Evolutionary conservation across 37 sponge, comb jelly and placozoan species (phyloP), one percentile per base, ranked within the genome.

Genomic region (Spongilla lacustris): DNA sequence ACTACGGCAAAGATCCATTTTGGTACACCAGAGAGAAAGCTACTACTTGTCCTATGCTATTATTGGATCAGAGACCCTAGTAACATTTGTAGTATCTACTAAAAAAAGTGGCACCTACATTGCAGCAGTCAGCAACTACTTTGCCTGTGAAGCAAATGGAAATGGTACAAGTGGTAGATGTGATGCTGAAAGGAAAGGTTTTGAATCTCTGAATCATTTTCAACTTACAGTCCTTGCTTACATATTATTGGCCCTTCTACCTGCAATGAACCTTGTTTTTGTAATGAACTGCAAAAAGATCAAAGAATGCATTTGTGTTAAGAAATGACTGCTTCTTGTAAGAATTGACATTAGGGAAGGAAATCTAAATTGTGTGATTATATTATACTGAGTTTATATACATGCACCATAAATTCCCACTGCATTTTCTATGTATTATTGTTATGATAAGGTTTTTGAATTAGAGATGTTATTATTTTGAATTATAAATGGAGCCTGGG

Each of bases 211-310:
- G 5, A 37, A 14, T 24, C 31, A 84, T 68, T 68, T 76, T 19
- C 26, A 36, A 67, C 27, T 68, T 11, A 74, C 84, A 21, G 58
- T 76, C 9, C 11, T 84, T 66, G 76, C 76, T 1, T 75, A 75
- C 50, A 36, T 84, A 22, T 36, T 84, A 8, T 30, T 84, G 36
- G 84, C 75, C n/a, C 36, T 84, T 24, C 75, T 67, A 11, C 84
- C 84, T 66, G 68, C 76, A 4, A 6, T 84, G 30, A 84, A 74
- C 36, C 58, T 84, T 19, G 67, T 84, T 17, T 84, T 46, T 46
- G 46, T 46, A 8, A 8, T 46, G 46, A n/a, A n/a, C n/a, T n/a
- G n/a, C n/a, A n/a, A n/a, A n/a, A n/a, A n/a, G n/a, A n/a, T n/a
- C n/a, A n/a, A n/a, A n/a, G n/a, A n/a, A n/a, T n/a, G n/a, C n/a